Percentiles rank a stretch among this genome's conserved stretches.
Evolutionary conservation across 2,888 invertebrate genomes (phyloP).

Genomic region (Hedychridium roseum): DNA sequence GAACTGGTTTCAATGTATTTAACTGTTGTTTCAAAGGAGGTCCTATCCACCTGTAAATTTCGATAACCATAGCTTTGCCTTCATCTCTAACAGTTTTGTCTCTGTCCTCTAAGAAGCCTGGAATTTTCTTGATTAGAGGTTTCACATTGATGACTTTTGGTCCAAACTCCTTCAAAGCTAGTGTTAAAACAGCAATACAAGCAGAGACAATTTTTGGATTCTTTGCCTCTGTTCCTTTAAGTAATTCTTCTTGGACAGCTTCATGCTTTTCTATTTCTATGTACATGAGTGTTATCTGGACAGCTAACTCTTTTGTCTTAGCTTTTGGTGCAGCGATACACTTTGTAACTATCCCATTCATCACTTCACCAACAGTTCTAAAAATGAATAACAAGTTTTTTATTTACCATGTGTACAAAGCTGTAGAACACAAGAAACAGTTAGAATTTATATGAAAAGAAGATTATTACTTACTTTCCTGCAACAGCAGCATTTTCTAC

Average conservation of each 20-base stretch:
- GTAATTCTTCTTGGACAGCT: conserved; percentile 84
- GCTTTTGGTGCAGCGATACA: conserved; percentile 91
- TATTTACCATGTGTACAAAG: conserved; percentile 5
- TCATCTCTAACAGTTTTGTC: conserved; percentile 94
- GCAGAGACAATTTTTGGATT: conserved; percentile 95
- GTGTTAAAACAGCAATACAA: conserved; percentile 78
- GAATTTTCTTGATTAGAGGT: conserved; percentile 87
- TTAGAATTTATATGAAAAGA: neutral
- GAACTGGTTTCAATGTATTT: conserved; percentile 85
- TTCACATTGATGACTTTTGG: conserved; percentile 90
- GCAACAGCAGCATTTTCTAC: conserved; percentile 90
- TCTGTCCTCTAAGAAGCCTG: conserved; percentile 84
- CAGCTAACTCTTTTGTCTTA: conserved; percentile 89
- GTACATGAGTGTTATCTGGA: conserved; percentile 91
- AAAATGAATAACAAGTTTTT: conserved; percentile 19
- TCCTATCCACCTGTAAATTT: conserved; percentile 92
- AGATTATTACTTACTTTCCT: conserved; percentile 70
- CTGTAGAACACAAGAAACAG: neutral
- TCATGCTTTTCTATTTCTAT: conserved; percentile 97
- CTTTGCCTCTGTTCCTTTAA: conserved; percentile 94
- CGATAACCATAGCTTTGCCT: conserved; percentile 88
- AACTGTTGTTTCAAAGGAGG: conserved; percentile 85
- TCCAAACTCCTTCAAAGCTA: conserved; percentile 85
- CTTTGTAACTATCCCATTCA: conserved; percentile 87
- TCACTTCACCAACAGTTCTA: conserved; percentile 86